Percentiles rank a stretch among this genome's conserved stretches.
Evolutionary conservation across 2,888 invertebrate genomes (phyloP).

Genomic region (Trissolcus brochymenae): DNA sequence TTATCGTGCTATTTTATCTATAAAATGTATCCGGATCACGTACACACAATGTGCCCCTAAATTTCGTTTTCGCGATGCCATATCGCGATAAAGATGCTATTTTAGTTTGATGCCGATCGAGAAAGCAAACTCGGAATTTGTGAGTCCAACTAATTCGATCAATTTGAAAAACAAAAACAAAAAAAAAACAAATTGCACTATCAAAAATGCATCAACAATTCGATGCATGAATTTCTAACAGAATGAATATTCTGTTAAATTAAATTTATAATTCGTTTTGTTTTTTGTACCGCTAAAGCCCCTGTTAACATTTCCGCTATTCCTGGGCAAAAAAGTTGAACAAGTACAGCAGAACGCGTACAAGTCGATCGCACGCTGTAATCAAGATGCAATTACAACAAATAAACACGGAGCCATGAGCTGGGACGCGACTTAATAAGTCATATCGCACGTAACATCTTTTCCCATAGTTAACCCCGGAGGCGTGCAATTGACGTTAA

Average conservation of each 20-base stretch:
- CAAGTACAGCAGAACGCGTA: neutral
- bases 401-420: conserved; percentile 8
- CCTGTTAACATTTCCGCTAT: too few species aligned
- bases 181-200: neutral
- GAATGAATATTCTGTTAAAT: too few species aligned
- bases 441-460: conserved; percentile 16
- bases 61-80: conserved; percentile 38
- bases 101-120: conserved; percentile 34
- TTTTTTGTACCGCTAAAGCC: too few species aligned
- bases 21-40: conserved; percentile 39
- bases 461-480: conserved; percentile 20
- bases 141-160: neutral
- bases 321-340: too few species aligned
- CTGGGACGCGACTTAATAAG: conserved; percentile 17
- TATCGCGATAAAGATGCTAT: conserved; percentile 20
- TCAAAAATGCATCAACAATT: neutral
- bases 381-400: conserved; percentile 12
- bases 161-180: too few species aligned
- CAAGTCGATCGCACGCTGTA: neutral
- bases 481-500: conserved; percentile 21
- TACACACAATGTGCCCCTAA: conserved; percentile 39
- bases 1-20: conserved; percentile 46
- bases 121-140: conserved; percentile 13
- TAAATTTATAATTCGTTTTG: too few species aligned
- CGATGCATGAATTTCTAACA: too few species aligned